Evolutionary conservation across 2,797 vertebrate species (phyloP).

Genomic region (Sphenopsis melanotis): DNA sequence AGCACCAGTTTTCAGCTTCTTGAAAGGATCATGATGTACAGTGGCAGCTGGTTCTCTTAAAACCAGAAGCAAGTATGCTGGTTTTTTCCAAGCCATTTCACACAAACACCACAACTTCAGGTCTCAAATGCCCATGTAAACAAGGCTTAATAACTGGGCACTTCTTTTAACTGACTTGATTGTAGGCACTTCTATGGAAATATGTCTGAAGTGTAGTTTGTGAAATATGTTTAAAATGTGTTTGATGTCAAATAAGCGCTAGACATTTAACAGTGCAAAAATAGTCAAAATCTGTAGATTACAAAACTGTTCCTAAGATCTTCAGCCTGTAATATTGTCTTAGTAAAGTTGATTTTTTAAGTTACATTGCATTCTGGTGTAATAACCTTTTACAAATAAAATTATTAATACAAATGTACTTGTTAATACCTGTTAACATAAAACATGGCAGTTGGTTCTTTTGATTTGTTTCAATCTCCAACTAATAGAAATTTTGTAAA

Average conservation of each 20-base stretch:
- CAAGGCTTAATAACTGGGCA: slow-evolving; percentile 43
- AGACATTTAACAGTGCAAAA: slow-evolving; percentile 72
- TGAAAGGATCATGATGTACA: neutral
- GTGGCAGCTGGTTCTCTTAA: neutral
- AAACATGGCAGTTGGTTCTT: slow-evolving; percentile 59
- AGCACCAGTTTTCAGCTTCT: neutral
- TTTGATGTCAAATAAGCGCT: slow-evolving; percentile 74
- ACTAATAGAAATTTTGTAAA: slow-evolving; percentile 41
- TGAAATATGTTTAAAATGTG: slow-evolving; percentile 72
- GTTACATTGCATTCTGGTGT: slow-evolving; percentile 64
- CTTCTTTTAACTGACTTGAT: slow-evolving; percentile 57
- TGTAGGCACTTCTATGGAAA: slow-evolving; percentile 63
- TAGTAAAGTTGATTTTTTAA: slow-evolving; percentile 63
- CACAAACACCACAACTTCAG: neutral
- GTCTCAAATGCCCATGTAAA: slow-evolving; percentile 8
- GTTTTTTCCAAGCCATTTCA: neutral
- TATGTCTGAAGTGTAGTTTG: slow-evolving; percentile 68
- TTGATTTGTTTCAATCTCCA: slow-evolving; percentile 33
- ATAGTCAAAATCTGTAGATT: slow-evolving; percentile 65
- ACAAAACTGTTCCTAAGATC: slow-evolving; percentile 64
- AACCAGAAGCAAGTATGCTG: neutral
- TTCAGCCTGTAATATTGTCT: slow-evolving; percentile 68
- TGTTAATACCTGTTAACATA: slow-evolving; percentile 60
- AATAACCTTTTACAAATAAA: slow-evolving; percentile 62
- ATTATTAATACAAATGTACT: slow-evolving; percentile 54